phyloP scores from a whole-genome alignment of 1,140 invertebrate genomes.

The Manduca sexta region DNA sequence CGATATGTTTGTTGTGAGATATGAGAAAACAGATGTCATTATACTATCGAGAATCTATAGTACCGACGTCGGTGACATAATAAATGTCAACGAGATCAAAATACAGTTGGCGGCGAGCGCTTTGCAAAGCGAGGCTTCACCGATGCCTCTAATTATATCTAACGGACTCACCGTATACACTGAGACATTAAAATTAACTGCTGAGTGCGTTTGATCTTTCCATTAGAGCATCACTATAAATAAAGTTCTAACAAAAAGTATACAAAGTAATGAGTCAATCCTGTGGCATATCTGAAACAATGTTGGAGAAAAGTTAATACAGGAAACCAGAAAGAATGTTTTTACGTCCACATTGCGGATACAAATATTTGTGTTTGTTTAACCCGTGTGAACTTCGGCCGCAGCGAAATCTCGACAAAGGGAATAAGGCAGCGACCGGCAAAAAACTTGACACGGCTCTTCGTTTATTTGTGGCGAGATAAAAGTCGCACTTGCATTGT shows the following conservation, averaged over 20 bases:
- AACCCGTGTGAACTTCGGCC: slow-evolving; percentile 24
- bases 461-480: slow-evolving; percentile 48
- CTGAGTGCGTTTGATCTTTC: slow-evolving; percentile 66
- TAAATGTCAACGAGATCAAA: slow-evolving; percentile 59
- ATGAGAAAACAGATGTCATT: not conserved
- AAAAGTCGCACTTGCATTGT: slow-evolving; percentile 59
- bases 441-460: slow-evolving; percentile 40
- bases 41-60: slow-evolving; percentile 2
- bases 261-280: slow-evolving; percentile 51
- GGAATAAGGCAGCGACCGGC: slow-evolving; percentile 24
- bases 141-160: slow-evolving; percentile 67
- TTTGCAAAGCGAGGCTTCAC: slow-evolving; percentile 41
- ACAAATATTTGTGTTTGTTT: slow-evolving; percentile 5
- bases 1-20: too few species aligned
- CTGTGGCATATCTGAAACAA: slow-evolving; percentile 24
- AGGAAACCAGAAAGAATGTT: too few species aligned
- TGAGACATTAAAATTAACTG: slow-evolving; percentile 71
- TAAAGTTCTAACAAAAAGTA: slow-evolving; percentile 53
- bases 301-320: slow-evolving; percentile 9
- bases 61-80: slow-evolving; percentile 41
- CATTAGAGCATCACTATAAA: slow-evolving; percentile 66
- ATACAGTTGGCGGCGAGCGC: slow-evolving; percentile 38
- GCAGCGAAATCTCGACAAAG: too few species aligned
- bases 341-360: too few species aligned
- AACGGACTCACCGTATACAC: slow-evolving; percentile 56